These are phyloP conservation scores for Cygnus buccinator DNA, from an alignment of 2,113 vertebrate genomes.

Conservation along the genomic window DNA sequence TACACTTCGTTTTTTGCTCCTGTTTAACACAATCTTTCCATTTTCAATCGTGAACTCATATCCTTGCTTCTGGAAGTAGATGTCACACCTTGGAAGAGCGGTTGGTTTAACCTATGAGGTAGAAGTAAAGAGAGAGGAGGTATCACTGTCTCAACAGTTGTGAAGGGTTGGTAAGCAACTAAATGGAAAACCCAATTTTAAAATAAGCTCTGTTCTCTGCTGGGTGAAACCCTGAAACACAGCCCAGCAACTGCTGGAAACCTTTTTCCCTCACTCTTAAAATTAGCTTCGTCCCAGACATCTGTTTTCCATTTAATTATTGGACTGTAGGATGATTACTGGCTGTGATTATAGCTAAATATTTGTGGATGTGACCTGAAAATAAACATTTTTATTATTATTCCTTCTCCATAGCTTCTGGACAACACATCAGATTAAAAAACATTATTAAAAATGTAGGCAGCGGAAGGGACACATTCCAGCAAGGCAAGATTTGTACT, in stretches of 20 bases:
- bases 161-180: not conserved
- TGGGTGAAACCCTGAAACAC: not conserved
- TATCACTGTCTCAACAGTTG: not conserved
- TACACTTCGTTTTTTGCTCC: slow-evolving; percentile 61
- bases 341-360: slow-evolving; percentile 21
- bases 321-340: slow-evolving; percentile 10
- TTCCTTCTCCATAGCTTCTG: not conserved
- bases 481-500: not conserved
- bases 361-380: slow-evolving; percentile 8
- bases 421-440: not conserved
- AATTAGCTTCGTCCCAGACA: slow-evolving; percentile 31
- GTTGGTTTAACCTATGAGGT: slow-evolving; percentile 73
- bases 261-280: not conserved
- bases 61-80: slow-evolving; percentile 83
- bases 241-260: not conserved
- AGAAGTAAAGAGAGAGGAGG: not conserved
- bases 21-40: slow-evolving; percentile 81
- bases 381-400: slow-evolving; percentile 39
- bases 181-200: not conserved
- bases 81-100: slow-evolving; percentile 80
- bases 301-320: slow-evolving; percentile 60
- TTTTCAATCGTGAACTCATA: slow-evolving; percentile 81
- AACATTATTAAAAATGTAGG: not conserved
- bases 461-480: not conserved
- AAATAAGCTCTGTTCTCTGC: not conserved